phyloP scores from a whole-genome alignment of 2,888 invertebrate species.

The Heterodera filipjevi region DNA sequence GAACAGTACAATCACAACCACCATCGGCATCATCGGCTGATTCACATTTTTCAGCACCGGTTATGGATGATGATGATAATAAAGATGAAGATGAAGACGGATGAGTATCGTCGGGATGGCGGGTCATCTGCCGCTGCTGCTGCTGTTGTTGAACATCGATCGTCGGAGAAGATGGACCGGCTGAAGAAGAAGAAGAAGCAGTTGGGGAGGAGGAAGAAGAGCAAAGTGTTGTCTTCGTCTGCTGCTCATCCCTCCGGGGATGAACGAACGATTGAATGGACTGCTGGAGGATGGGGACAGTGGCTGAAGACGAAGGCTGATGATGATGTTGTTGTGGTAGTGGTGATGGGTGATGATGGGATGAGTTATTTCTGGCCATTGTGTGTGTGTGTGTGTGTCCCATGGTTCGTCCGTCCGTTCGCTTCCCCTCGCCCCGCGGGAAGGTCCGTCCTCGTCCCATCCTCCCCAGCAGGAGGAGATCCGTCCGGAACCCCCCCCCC shows the following conservation, averaged over 20 bases:
- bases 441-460: not conserved
- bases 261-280: too few relatives aligned
- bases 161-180: not conserved
- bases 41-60: too few relatives aligned
- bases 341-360: not conserved
- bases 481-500: not conserved
- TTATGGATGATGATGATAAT: too few relatives aligned
- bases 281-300: not conserved
- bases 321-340: not conserved
- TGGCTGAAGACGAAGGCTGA: not conserved
- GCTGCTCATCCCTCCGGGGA: too few relatives aligned
- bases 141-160: not conserved
- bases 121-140: not conserved
- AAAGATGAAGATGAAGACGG: too few relatives aligned
- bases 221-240: not conserved
- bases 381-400: not conserved
- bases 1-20: not conserved
- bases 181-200: not conserved
- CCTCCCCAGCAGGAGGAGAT: not conserved
- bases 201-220: not conserved
- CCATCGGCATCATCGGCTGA: not conserved
- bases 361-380: constrained; percentile 10
- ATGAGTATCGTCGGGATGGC: too few relatives aligned
- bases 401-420: not conserved
- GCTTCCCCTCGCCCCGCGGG: not conserved